These are phyloP conservation scores for Hoplodrina blanda DNA, from an alignment of 2,888 invertebrate genomes.

Conservation along the genomic window DNA sequence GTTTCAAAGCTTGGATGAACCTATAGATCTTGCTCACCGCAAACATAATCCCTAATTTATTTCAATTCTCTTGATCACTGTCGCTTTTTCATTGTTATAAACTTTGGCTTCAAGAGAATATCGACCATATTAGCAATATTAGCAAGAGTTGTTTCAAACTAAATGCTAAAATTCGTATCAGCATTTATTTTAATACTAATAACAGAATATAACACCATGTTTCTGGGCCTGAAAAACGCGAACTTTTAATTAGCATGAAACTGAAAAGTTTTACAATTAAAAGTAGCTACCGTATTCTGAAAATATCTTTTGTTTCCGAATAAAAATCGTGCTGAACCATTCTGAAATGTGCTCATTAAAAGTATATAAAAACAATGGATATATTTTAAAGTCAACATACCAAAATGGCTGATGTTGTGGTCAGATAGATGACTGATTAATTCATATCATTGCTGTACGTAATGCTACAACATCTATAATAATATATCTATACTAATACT, in stretches of 20 bases:
- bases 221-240: neutral
- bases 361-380: slow-evolving; percentile 1
- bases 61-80: slow-evolving; percentile 18
- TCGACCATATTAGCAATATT: neutral
- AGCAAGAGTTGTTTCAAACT: neutral
- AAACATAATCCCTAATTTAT: slow-evolving; percentile 19
- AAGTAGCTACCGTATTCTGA: neutral
- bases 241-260: slow-evolving; percentile 37
- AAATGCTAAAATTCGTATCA: neutral
- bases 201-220: neutral
- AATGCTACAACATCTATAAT: no score
- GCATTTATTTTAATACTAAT: neutral
- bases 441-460: neutral
- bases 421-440: neutral
- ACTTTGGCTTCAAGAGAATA: slow-evolving; percentile 1
- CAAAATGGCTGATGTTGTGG: slow-evolving; percentile 2
- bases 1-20: slow-evolving; percentile 12
- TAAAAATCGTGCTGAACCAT: neutral
- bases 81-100: slow-evolving; percentile 11
- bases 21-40: slow-evolving; percentile 23
- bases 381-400: neutral
- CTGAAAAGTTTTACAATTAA: slow-evolving; percentile 6
- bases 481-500: no score
- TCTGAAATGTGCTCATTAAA: slow-evolving; percentile 9
- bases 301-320: slow-evolving; percentile 9